Evolutionary conservation across 2,797 vertebrate species (phyloP).

Genomic region (Apogon hyalosoma): DNA sequence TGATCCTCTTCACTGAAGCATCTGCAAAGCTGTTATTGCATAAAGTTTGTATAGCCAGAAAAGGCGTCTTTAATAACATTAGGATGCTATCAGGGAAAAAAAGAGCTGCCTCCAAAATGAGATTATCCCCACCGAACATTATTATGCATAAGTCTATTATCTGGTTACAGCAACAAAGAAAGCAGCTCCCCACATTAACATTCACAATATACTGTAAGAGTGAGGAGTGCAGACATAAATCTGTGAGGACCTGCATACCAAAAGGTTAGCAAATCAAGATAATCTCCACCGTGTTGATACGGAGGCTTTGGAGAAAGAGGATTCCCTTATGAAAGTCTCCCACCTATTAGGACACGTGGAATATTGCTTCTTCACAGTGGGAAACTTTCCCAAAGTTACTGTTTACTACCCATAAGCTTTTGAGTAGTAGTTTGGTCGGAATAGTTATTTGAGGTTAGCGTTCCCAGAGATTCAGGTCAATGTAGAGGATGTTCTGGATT

Average conservation of each 20-base stretch:
- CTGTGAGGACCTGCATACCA: slow-evolving; percentile 48
- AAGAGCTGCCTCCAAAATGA: slow-evolving; percentile 48
- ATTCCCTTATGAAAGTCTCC: slow-evolving; percentile 9
- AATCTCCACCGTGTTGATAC: slow-evolving; percentile 38
- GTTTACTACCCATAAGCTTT: slow-evolving; percentile 10
- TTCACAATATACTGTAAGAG: slow-evolving; percentile 44
- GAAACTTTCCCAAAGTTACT: slow-evolving; percentile 31
- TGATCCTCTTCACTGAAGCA: not conserved
- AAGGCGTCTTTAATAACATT: slow-evolving; percentile 56
- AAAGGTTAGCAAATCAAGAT: slow-evolving; percentile 64
- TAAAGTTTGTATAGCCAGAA: slow-evolving; percentile 23
- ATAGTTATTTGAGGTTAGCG: slow-evolving; percentile 1
- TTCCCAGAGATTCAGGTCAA: not conserved
- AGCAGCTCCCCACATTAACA: slow-evolving; percentile 57
- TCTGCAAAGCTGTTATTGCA: slow-evolving; percentile 29
- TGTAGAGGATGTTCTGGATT: not conserved
- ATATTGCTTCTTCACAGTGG: slow-evolving; percentile 43
- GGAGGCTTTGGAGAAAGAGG: slow-evolving; percentile 24
- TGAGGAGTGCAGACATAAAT: slow-evolving; percentile 37
- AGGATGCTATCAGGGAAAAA: slow-evolving; percentile 49
- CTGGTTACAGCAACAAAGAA: slow-evolving; percentile 52
- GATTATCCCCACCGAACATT: slow-evolving; percentile 66
- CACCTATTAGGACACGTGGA: slow-evolving; percentile 14
- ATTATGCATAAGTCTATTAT: slow-evolving; percentile 72
- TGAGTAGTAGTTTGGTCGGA: not conserved